Percentiles rank a stretch among this genome's conserved stretches.
These are phyloP conservation scores for Hydropsyche betteni DNA, from an alignment of 2,888 invertebrate species.

Conservation along the genomic window DNA sequence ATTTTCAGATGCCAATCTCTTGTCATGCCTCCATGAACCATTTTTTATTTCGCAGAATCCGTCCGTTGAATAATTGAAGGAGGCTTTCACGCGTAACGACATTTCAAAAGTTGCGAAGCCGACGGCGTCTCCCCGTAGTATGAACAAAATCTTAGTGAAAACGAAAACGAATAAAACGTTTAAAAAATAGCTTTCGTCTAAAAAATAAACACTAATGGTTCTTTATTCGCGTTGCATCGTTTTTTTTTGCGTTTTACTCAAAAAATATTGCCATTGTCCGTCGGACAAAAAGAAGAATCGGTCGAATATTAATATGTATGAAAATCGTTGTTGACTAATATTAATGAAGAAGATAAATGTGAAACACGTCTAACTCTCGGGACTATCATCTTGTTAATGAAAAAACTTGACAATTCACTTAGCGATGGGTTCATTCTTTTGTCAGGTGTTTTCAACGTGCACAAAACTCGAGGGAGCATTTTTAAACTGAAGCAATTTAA, in stretches of 20 bases:
- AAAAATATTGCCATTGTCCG: too few species aligned
- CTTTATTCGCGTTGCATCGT: not conserved
- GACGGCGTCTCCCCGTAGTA: not conserved
- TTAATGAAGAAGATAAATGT: slow-evolving; percentile 45
- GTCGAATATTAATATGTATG: slow-evolving; percentile 41
- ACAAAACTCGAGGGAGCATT: too few species aligned
- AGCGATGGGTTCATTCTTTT: slow-evolving; percentile 21
- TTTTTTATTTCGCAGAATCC: slow-evolving; percentile 30
- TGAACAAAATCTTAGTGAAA: not conserved
- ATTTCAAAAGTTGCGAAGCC: slow-evolving; percentile 24
- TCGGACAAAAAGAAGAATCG: not conserved
- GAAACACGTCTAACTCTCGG: slow-evolving; percentile 38
- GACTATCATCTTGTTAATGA: slow-evolving; percentile 40
- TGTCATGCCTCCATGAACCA: slow-evolving; percentile 36
- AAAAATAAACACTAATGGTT: slow-evolving; percentile 1
- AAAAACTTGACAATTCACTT: slow-evolving; percentile 47
- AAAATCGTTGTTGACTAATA: slow-evolving; percentile 43
- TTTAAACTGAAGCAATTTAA: too few species aligned
- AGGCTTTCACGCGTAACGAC: slow-evolving; percentile 37
- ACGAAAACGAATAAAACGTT: slow-evolving; percentile 6
- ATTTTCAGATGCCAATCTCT: slow-evolving; percentile 31
- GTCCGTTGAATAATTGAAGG: slow-evolving; percentile 26
- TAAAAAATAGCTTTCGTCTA: not conserved
- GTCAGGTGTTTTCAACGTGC: slow-evolving; percentile 11
- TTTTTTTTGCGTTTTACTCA: not conserved